Conservation (phyloP, 2,113 vertebrate genomes). For the Prionailurus viverrinus region DNA sequence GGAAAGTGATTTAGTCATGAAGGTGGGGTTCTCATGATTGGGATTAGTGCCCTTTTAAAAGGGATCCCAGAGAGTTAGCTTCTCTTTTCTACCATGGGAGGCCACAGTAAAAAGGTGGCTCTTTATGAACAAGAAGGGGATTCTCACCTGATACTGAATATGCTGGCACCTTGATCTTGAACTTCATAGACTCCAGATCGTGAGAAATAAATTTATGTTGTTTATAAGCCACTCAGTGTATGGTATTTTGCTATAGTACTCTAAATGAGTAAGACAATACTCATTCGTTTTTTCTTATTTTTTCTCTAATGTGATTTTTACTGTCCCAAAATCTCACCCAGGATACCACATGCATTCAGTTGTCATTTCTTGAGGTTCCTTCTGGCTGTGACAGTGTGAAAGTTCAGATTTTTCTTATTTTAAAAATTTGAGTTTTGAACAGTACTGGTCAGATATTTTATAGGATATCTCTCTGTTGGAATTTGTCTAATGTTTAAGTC, state of each 20-base stretch:
- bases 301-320: not conserved
- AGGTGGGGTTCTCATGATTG: not conserved
- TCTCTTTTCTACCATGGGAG: not conserved
- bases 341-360: not conserved
- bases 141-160: not conserved
- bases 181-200: not conserved
- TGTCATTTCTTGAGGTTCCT: not conserved
- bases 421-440: not conserved
- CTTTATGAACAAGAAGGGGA: not conserved
- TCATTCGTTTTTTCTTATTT: not conserved
- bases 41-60: not conserved
- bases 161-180: not conserved
- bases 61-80: not conserved
- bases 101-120: not conserved
- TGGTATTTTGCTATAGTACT: not conserved
- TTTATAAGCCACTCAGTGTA: not conserved
- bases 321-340: not conserved
- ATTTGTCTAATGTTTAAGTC: not conserved
- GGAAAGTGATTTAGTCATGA: not conserved
- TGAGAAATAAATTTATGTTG: not conserved
- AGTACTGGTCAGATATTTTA: not conserved
- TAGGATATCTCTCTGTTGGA: not conserved
- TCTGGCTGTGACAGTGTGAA: not conserved
- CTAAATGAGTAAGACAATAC: not conserved
- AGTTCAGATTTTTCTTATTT: not conserved